Base-by-base conservation (phyloP, 2,113 vertebrate genomes). In the Pelvicachromis taeniatus region DNA sequence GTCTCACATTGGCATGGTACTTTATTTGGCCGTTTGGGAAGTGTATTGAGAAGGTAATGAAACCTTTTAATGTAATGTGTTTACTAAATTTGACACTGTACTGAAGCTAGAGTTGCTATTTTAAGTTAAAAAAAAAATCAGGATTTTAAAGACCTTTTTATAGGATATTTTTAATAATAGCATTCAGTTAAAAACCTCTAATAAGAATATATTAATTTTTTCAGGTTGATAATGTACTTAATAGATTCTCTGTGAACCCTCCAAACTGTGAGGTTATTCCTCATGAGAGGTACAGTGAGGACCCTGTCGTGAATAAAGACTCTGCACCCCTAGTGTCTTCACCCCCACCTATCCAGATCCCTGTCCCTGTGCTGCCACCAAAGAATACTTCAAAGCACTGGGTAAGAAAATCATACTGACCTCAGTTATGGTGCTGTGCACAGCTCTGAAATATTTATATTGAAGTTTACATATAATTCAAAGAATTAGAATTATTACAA, bases 1-100 rank as follows among this genome's bases (percentile, higher is more conserved):
- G 96, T 88, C 94, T 93, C 81, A 80, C 91, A 56, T 84, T 97
- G 85, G 95, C 97, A 0, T 33, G 89, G 11, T 97, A 97, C 89
- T 97, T 97, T 85, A 89, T 98, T 29, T 97, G 97, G 97, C 97
- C 97, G 1, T 97, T 98, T 59, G 96, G 96, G 33, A 97, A 96
- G 87, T 96, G 95, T 0, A 93, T 97, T 78, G 94, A 95, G 77
- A 96, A 96, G 94, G 95, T 95, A 93, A 92, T 31, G 10, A 75
- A 75, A 7, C 10, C 23, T 63, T 75, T 19, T 75, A 75, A 31
- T 75, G 16, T 31, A 50, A 75, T 45, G 11, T 31, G 1, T 75
- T 6, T 75, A 2, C 19, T 75, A 31, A 31, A 50, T 19, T 75
- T 50, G 9, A 50, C 12, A 50, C 11, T 50, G 42, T 50, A 6